Percentiles rank a stretch among this genome's conserved stretches.
Conservation (phyloP, 1,140 invertebrate species). For the Pogonomyrmex barbatus region DNA sequence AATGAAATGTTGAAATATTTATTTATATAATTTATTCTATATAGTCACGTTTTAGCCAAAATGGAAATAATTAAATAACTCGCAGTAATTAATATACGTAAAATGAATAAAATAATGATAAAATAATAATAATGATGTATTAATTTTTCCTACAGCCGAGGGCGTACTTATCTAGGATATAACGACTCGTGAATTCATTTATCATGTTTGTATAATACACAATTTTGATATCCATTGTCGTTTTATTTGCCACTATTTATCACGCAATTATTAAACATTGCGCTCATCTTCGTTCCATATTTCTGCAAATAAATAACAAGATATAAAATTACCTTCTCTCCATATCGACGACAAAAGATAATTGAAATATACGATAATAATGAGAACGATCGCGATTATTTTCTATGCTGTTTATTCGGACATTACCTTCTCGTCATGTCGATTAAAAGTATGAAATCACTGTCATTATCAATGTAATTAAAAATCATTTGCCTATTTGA, state of each 20-base stretch:
- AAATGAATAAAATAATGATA: not conserved
- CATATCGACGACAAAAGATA: not conserved
- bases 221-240: conserved; percentile 26
- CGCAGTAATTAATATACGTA: not conserved
- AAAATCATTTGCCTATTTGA: not conserved
- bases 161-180: not conserved
- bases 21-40: conserved; percentile 4
- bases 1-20: conserved; percentile 25
- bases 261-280: not conserved
- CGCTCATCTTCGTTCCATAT: not conserved
- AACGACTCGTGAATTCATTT: conserved; percentile 1
- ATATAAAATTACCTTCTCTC: not conserved
- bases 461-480: not conserved
- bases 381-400: not conserved
- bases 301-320: conserved; percentile 27
- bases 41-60: conserved; percentile 18
- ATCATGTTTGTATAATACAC: not conserved
- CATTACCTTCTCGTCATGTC: not conserved
- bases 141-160: not conserved
- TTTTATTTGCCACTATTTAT: conserved; percentile 20
- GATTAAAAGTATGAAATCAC: not conserved
- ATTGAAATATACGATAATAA: conserved; percentile 26
- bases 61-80: conserved; percentile 38
- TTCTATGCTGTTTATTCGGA: not conserved
- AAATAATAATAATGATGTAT: conserved; percentile 28